Percentiles rank a stretch among this genome's conserved stretches.
Conservation (phyloP, 1,140 invertebrate species). For the Aphidius ervi region DNA sequence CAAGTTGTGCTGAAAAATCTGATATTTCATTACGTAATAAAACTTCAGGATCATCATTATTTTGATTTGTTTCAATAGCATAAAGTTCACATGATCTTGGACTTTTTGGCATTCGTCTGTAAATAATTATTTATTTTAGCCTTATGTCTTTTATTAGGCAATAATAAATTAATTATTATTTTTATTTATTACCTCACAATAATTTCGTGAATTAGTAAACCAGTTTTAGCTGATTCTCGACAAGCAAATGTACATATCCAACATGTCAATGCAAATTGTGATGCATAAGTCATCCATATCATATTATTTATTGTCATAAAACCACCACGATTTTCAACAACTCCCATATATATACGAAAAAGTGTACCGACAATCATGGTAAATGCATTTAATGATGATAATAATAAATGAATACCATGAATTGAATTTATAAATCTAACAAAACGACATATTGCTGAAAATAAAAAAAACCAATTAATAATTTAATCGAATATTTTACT, state of each 20-base stretch:
- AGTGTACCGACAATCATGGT: slow-evolving; percentile 37
- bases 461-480: neutral
- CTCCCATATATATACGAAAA: slow-evolving; percentile 39
- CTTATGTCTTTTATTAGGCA: too few species aligned
- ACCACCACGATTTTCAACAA: slow-evolving; percentile 29
- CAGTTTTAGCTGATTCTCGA: slow-evolving; percentile 30
- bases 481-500: neutral
- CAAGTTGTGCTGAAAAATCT: slow-evolving; percentile 34
- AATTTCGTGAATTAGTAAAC: slow-evolving; percentile 25
- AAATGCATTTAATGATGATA: slow-evolving; percentile 37
- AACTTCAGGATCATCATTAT: slow-evolving; percentile 20
- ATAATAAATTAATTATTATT: neutral
- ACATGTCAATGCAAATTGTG: slow-evolving; percentile 31
- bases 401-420: slow-evolving; percentile 31
- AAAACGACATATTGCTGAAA: slow-evolving; percentile 29
- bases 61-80: slow-evolving; percentile 16
- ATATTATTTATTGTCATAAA: slow-evolving; percentile 40
- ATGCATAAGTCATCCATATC: slow-evolving; percentile 35
- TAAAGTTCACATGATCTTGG: slow-evolving; percentile 22
- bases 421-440: slow-evolving; percentile 31
- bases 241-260: slow-evolving; percentile 28
- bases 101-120: slow-evolving; percentile 21
- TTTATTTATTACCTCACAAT: slow-evolving; percentile 19
- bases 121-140: neutral
- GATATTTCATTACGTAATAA: slow-evolving; percentile 31